Conservation (phyloP, 2,888 invertebrate species). For the Rhabditophanes sp. region DNA sequence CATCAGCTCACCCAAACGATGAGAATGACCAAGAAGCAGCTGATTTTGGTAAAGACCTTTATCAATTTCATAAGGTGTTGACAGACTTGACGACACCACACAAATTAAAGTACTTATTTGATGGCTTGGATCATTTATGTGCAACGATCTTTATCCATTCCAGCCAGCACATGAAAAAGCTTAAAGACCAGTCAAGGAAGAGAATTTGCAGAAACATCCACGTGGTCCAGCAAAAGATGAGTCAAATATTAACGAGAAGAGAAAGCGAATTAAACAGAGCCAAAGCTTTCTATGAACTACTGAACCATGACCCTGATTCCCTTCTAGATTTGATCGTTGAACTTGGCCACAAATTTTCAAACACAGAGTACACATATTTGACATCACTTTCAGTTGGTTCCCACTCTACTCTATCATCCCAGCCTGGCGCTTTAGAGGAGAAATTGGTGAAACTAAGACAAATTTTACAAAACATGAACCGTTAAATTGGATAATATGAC, state of each 20-base stretch:
- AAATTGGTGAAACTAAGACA: constrained; percentile 66
- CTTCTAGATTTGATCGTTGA: constrained; percentile 28
- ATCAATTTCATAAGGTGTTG: constrained; percentile 57
- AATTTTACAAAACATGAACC: constrained; percentile 51
- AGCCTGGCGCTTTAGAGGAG: constrained; percentile 43
- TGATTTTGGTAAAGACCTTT: constrained; percentile 62
- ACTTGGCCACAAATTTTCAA: constrained; percentile 64
- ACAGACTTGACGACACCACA: constrained; percentile 60
- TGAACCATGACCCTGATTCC: constrained; percentile 54
- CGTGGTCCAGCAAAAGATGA: constrained; percentile 67
- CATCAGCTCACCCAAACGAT: constrained; percentile 16
- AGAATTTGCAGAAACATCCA: constrained; percentile 63
- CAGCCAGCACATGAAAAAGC: constrained; percentile 61
- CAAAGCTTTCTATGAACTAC: constrained; percentile 68
- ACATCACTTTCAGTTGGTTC: constrained; percentile 60
- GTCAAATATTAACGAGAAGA: constrained; percentile 59
- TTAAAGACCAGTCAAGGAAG: constrained; percentile 66
- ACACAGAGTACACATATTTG: constrained; percentile 58
- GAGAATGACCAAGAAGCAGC: constrained; percentile 46
- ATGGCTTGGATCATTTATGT: constrained; percentile 60
- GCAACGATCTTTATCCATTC: constrained; percentile 62
- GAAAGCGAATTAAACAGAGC: constrained; percentile 69
- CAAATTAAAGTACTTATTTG: constrained; percentile 57
- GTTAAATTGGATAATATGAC: too few species aligned
- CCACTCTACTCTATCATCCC: constrained; percentile 46